Conservation (phyloP, 2,888 invertebrate genomes). For the Conistra vaccinii region DNA sequence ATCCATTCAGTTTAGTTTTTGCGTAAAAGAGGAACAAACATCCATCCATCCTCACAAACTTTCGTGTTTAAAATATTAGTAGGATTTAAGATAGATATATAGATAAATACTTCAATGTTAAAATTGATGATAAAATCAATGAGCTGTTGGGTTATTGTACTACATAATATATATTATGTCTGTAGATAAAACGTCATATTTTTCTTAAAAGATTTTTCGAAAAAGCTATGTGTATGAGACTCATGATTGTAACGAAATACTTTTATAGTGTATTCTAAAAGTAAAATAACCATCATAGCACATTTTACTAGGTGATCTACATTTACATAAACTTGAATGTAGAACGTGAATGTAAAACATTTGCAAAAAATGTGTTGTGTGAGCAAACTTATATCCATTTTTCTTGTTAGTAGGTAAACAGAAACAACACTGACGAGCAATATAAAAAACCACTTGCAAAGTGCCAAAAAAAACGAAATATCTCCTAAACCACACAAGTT, state of each 20-base stretch:
- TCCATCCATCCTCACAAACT: too few relatives aligned
- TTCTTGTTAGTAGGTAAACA: conserved; percentile 16
- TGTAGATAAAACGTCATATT: not conserved
- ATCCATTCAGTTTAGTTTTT: too few relatives aligned
- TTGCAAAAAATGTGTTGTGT: conserved; percentile 19
- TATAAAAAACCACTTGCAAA: too few relatives aligned
- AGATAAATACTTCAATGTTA: too few relatives aligned
- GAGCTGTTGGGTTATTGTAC: not conserved
- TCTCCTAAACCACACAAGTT: too few relatives aligned
- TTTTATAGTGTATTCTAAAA: not conserved
- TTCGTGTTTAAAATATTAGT: too few relatives aligned
- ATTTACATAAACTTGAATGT: not conserved
- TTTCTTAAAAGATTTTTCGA: not conserved
- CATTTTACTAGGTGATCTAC: conserved; percentile 10
- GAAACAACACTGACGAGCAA: not conserved
- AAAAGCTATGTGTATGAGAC: not conserved
- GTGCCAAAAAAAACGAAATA: too few relatives aligned
- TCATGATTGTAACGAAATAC: not conserved
- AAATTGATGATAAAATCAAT: not conserved
- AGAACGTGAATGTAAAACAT: conserved; percentile 15
- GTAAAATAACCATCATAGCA: not conserved
- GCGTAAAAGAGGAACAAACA: too few relatives aligned
- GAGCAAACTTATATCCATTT: conserved; percentile 15
- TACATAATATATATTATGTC: too few relatives aligned
- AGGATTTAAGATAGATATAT: too few relatives aligned